A percentile compares a stretch with the other conserved stretches of the same genome.
Evolutionary conservation across 1,140 invertebrate species (phyloP).

Genomic region (Lepidostoma basale): DNA sequence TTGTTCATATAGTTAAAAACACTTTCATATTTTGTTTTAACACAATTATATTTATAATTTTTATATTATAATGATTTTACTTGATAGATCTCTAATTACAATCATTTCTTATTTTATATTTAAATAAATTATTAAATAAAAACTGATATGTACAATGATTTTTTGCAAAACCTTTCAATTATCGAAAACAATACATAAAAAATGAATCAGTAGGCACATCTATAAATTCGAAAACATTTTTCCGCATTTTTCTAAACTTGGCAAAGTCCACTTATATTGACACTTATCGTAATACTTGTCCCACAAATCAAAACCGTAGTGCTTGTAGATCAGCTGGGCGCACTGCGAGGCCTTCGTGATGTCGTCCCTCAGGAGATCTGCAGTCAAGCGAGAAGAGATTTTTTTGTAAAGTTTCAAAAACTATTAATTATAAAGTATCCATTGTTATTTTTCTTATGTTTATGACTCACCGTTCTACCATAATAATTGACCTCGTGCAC

Average conservation of each 20-base stretch:
- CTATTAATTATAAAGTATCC: not conserved
- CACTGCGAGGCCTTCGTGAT: conserved; percentile 44
- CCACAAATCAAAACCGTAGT: conserved; percentile 38
- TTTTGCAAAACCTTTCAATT: not conserved
- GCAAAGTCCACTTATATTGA: not conserved
- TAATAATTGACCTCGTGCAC: not conserved
- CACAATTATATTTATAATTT: no score
- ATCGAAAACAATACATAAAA: not conserved
- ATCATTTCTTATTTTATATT: not conserved
- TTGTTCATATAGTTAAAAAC: no score
- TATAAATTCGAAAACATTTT: not conserved
- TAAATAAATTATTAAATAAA: not conserved
- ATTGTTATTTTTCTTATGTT: not conserved
- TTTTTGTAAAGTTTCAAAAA: not conserved
- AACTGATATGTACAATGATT: not conserved
- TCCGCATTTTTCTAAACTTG: not conserved
- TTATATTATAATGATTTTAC: no score
- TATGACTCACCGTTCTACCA: not conserved
- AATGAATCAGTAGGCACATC: not conserved
- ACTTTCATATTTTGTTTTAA: no score
- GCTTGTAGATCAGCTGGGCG: conserved; percentile 42
- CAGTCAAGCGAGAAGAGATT: not conserved
- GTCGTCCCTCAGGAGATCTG: conserved; percentile 38
- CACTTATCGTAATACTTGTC: conserved; percentile 14
- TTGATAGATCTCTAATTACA: not conserved